Evolutionary conservation across 1,140 invertebrate genomes (phyloP).

Genomic region (Theocolax elegans): DNA sequence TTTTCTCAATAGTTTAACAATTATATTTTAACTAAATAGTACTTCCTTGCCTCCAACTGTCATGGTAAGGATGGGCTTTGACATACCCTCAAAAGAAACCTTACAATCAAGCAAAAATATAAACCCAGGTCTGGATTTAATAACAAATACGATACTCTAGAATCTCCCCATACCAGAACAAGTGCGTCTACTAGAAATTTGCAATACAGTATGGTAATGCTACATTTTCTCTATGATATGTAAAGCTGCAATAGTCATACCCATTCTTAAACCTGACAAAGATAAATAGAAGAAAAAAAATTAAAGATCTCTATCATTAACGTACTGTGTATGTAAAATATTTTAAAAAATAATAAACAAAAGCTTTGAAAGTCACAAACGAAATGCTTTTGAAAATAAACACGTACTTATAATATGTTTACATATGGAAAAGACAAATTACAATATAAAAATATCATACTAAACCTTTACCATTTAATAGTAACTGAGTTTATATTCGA

Average conservation of each 20-base stretch:
- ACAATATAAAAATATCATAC: conserved; percentile 21
- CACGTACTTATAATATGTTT: conserved; percentile 42
- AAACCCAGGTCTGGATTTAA: conserved; percentile 44
- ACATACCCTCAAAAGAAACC: too few species aligned
- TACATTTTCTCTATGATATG: conserved; percentile 48
- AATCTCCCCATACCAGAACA: conserved; percentile 41
- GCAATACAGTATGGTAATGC: conserved; percentile 47
- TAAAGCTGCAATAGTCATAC: conserved; percentile 52
- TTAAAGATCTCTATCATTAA: conserved; percentile 48
- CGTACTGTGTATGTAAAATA: conserved; percentile 49
- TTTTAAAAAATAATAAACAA: conserved; percentile 49
- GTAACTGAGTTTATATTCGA: too few species aligned
- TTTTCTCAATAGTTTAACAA: conserved; percentile 16
- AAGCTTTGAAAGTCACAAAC: conserved; percentile 38
- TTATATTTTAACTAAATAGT: neutral
- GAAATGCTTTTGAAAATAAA: conserved; percentile 40
- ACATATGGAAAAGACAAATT: conserved; percentile 29
- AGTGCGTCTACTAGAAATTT: conserved; percentile 42
- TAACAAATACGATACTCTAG: conserved; percentile 47
- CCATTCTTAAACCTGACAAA: conserved; percentile 55
- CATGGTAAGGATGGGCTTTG: too few species aligned
- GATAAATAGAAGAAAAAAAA: neutral
- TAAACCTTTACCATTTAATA: conserved; percentile 31
- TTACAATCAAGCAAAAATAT: conserved; percentile 18
- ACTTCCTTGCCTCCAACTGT: too few species aligned